Evolutionary conservation across 1,140 invertebrate genomes (phyloP).

Genomic region (Listronotus oregonensis): DNA sequence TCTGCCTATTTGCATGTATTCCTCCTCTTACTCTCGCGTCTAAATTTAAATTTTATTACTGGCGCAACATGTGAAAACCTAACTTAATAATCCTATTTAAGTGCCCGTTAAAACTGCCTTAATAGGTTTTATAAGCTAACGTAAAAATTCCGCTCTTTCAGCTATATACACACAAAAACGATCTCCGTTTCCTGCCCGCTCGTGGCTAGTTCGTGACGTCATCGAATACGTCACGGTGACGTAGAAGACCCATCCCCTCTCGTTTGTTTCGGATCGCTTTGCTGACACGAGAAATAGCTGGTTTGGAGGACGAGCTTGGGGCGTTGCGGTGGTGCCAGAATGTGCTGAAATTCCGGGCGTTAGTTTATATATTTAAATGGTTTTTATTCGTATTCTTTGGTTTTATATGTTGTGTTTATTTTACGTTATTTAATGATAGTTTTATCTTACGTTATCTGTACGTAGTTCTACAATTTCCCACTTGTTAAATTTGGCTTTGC

Average conservation of each 20-base stretch:
- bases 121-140: conserved; percentile 8
- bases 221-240: conserved; percentile 10
- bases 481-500: too few relatives aligned
- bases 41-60: background rate
- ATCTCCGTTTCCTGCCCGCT: conserved; percentile 5
- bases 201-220: conserved; percentile 21
- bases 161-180: conserved; percentile 15
- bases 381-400: too few relatives aligned
- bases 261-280: background rate
- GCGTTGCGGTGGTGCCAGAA: too few relatives aligned
- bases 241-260: conserved; percentile 6
- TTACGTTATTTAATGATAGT: too few relatives aligned
- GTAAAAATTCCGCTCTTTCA: conserved; percentile 8
- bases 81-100: background rate
- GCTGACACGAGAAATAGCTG: conserved; percentile 2
- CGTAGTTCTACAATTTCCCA: too few relatives aligned
- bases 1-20: too few relatives aligned
- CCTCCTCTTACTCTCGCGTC: too few relatives aligned
- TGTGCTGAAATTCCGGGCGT: too few relatives aligned
- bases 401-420: too few relatives aligned
- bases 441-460: too few relatives aligned
- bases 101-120: background rate
- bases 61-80: background rate
- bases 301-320: background rate
- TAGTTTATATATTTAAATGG: too few relatives aligned